Evolutionary conservation across 2,113 vertebrate genomes (phyloP), one percentile per base, ranked within the genome.

Genomic region (Glareola pratincola): DNA sequence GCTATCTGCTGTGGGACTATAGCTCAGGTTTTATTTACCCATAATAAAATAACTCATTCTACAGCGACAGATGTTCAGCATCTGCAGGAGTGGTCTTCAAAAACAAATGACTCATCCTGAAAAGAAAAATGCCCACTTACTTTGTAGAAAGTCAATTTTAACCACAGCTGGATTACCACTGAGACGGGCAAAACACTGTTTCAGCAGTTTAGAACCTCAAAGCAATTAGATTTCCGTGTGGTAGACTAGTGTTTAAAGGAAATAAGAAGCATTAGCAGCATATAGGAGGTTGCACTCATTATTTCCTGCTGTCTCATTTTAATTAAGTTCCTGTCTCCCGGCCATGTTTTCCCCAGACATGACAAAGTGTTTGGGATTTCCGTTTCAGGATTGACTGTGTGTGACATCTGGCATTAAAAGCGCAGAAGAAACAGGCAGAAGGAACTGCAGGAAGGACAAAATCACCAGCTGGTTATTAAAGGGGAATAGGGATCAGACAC

Each of bases 371-470:
- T 94, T 37, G 56, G 66, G 76, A 72, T 41, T 85, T 82, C 36
- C 0, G 0, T 81, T 76, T 91, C 78, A 85, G 62, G 50, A 76
- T 63, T 41, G 41, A 82, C 62, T 75, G 8, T 4, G 66, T 85
- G 43, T 45, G 84, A 90, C 32, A 69, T 56, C 51, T 88, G 74
- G 45, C 88, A 94, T 62, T 81, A 75, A 62, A 94, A 86, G 47
- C 7, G 14, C 62, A 92, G 71, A 50, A 92, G 66, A 92, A 96
- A 90, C 56, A 73, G 91, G 77, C 95, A 95, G 84, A 94, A 85
- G 71, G 62, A 96, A 90, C 87, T 71, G 84, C 86, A 91, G 81
- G 63, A 79, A 95, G 92, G 48, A 89, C 39, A 87, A 48, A 68
- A 91, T n/a, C 63, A 59, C 37, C 71, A 79, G 37, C 30, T 23